phyloP scores from a whole-genome alignment of 2,113 vertebrate genomes.

The Cochlearius cochlearius region DNA sequence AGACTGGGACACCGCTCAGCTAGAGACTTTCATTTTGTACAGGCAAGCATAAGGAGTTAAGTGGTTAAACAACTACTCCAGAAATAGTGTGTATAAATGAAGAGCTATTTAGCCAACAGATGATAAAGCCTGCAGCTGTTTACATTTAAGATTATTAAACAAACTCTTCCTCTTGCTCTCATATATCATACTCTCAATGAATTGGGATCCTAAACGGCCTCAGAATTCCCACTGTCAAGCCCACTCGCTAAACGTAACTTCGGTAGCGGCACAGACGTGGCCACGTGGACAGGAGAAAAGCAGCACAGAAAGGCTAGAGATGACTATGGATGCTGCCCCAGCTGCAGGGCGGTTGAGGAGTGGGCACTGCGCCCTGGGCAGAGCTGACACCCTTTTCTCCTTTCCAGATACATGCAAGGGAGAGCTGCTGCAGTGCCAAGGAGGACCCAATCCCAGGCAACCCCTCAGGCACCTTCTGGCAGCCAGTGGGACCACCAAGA shows the following conservation, averaged over 20 bases:
- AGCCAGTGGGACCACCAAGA: background rate
- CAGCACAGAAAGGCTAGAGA: background rate
- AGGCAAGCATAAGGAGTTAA: background rate
- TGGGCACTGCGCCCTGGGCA: too few species aligned
- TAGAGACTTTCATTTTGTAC: background rate
- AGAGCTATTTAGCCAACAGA: background rate
- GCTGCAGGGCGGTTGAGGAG: background rate
- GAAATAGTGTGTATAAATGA: background rate
- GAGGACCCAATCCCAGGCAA: background rate
- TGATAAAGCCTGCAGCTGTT: background rate
- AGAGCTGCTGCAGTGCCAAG: background rate
- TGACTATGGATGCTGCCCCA: background rate
- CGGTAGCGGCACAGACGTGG: rapidly evolving
- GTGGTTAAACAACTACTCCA: background rate
- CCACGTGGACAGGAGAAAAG: background rate
- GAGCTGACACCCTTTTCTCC: background rate
- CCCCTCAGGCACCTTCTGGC: background rate
- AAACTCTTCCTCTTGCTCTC: background rate
- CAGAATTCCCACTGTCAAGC: background rate
- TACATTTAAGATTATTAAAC: background rate
- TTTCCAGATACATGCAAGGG: background rate
- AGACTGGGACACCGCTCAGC: background rate
- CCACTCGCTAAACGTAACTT: rapidly evolving
- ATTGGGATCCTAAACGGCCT: background rate
- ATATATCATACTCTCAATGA: background rate